Evolutionary conservation across 2,888 invertebrate genomes (phyloP).

Genomic region (Polyommatus iphigenia): DNA sequence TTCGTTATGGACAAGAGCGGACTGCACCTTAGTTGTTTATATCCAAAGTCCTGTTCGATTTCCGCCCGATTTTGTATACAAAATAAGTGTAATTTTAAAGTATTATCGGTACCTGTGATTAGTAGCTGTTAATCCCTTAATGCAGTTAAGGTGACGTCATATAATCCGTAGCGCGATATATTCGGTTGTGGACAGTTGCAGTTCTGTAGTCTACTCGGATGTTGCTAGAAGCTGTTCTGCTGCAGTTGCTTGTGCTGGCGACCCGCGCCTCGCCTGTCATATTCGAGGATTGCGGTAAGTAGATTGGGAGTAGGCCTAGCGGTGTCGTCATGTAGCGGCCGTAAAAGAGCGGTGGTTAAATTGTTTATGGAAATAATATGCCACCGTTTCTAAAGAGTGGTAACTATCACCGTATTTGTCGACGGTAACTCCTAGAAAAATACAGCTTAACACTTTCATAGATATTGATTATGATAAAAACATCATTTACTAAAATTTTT

Average conservation of each 20-base stretch:
- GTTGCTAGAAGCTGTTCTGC: conserved; percentile 50
- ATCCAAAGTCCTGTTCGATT: not conserved
- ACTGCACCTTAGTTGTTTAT: not conserved
- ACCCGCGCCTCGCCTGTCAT: conserved; percentile 51
- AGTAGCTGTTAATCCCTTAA: not conserved
- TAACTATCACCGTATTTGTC: no score
- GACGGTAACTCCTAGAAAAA: no score
- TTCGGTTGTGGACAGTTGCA: conserved; percentile 33
- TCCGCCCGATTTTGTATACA: not conserved
- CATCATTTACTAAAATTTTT: no score
- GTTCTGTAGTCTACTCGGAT: conserved; percentile 39
- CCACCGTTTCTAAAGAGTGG: no score
- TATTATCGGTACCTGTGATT: not conserved
- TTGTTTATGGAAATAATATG: not conserved
- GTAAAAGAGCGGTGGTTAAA: not conserved
- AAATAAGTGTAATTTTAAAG: not conserved
- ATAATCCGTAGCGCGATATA: conserved; percentile 38
- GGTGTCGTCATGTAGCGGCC: not conserved
- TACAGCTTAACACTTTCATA: no score
- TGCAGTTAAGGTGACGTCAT: conserved; percentile 23
- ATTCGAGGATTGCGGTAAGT: conserved; percentile 69
- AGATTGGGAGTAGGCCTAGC: not conserved
- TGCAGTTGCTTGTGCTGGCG: conserved; percentile 46
- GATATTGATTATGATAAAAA: no score
- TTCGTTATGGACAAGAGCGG: not conserved